Base-by-base conservation (phyloP, 2,113 vertebrate genomes). In the Sander vitreus region DNA sequence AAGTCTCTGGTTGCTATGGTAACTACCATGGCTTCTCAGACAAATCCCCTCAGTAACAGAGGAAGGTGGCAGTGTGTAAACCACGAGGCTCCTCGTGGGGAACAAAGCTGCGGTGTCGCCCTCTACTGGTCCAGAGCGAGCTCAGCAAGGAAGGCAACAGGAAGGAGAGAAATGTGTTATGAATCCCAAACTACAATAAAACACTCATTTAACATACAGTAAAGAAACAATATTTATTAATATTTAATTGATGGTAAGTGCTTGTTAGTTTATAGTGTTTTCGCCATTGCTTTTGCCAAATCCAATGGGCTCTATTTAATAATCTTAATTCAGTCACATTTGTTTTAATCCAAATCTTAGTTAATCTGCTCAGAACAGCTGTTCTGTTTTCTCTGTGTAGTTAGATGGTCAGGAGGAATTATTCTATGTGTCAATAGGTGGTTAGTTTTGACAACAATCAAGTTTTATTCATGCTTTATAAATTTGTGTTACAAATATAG, bases 1-100 rank as follows among this genome's bases (percentile, higher is more conserved):
- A 62, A 19, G 67, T 27, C 62, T 54, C 11, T 30, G 70, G 86
- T 90, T 90, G 76, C 85, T 27, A 86, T 66, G 57, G 80, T 51
- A 90, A 90, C 89, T 45, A 71, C 10, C 21, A 66, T 45, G 33
- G 30, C 68, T 80, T 79, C 80, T 50, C 69, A 74, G 71, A 54
- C 70, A 55, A 73, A 69, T 64, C 81, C 43, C 60, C 11, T 60
- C 3, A 6, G 57, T 33, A 16, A 50, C 6, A 51, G 25, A 68
- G 14, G 73, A n/a, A 53, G 43, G 67, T 45, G 39, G 54, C 18
- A 50, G 36, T 18, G 25, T 25, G 27, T 36, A 25, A 79, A 57
- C 23, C 10, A 27, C 39, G 58, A 59, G 45, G 18, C 65, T 50
- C 25, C 36, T 78, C 12, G 4, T 13, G 27, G 57, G 43, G 36